Base-by-base conservation (phyloP, 2,113 vertebrate genomes). In the Percopsis transmontana region DNA sequence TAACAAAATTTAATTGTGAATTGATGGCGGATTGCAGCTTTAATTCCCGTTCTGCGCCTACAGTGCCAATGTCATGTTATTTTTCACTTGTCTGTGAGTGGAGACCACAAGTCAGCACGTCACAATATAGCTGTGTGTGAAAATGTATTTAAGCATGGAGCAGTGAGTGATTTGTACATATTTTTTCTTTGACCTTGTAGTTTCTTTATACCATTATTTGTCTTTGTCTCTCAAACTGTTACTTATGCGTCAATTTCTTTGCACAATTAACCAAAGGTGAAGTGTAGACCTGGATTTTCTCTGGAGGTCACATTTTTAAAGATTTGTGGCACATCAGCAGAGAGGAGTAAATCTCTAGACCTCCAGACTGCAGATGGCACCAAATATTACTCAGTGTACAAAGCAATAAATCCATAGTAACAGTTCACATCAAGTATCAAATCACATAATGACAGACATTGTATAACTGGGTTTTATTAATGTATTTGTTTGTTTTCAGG, bases 341-440 rank as follows among this genome's bases (percentile, higher is more conserved):
- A 5, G 42, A 62, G 62, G 68, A 13, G 19, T 51, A 63, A 41
- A 70, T 52, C 52, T 47, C 21, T 38, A 58, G 69, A 60, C 63
- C 72, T 47, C 40, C 9, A 39, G 48, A 23, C 66, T 66, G 58
- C 66, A 76, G 70, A 47, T 38, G 68, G 78, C 77, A 76, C 65
- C 74, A 72, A 89, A 85, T 84, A 94, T 93, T 61, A 92, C 94
- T 90, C 92, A 94, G 93, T 97, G 95, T 96, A 96, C 95, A 94
- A 94, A 98, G 97, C 96, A 98, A 98, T 99, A 93, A 94, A 92
- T 91, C 86, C 84, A 87, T 87, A 86, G 93, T 91, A 94, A 92
- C 86, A 90, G 88, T 88, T 90, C 84, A 84, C 82, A 70, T 90
- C 83, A 66, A 54, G 66, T 68, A 76, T 74, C 53, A 58, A 72